A percentile compares a stretch with the other conserved stretches of the same genome.
phyloP scores from a whole-genome alignment of 2,113 vertebrate species.

The Oreochromis niloticus region DNA sequence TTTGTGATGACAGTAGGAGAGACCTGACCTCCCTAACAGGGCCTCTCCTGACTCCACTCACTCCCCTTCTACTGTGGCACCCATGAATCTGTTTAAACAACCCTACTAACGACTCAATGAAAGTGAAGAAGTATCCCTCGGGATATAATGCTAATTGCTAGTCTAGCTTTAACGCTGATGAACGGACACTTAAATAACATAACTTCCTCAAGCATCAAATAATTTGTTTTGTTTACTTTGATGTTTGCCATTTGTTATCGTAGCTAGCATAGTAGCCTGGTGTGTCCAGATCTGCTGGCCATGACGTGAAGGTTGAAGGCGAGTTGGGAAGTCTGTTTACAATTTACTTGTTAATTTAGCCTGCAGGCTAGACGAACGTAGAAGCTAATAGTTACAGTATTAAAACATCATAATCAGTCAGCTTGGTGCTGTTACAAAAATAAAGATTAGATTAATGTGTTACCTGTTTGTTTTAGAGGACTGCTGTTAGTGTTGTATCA shows the following conservation, averaged over 20 bases:
- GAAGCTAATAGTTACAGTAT: neutral
- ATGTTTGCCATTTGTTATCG: neutral
- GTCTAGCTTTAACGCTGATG: neutral
- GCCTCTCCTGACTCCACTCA: neutral
- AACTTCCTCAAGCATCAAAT: neutral
- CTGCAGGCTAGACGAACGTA: neutral
- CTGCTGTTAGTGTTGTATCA: neutral
- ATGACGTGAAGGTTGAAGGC: neutral
- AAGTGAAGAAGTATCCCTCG: neutral
- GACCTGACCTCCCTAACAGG: neutral
- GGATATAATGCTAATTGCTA: neutral
- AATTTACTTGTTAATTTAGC: neutral
- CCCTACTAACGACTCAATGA: neutral
- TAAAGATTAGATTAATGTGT: neutral
- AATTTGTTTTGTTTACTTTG: neutral
- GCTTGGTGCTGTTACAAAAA: neutral
- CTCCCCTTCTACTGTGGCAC: neutral
- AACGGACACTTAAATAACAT: neutral
- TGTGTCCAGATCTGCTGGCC: neutral
- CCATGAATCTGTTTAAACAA: neutral
- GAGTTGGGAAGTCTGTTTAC: neutral
- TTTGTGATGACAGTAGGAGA: neutral
- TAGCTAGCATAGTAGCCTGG: neutral
- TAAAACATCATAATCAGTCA: neutral
- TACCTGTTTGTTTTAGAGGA: neutral